Conservation (phyloP, 1,140 invertebrate genomes). For the Euura saliciscinereae region DNA sequence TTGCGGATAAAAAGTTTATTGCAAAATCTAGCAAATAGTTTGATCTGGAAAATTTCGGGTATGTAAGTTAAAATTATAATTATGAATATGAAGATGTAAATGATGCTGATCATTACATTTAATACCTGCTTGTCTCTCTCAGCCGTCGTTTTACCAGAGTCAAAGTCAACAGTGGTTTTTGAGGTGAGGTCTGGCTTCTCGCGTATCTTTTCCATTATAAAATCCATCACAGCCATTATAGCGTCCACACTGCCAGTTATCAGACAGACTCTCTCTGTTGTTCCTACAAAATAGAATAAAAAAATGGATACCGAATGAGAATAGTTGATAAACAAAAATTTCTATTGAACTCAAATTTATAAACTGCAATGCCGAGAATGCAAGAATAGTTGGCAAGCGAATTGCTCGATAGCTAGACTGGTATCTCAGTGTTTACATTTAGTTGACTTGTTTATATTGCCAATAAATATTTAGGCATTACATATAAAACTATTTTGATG, state of each 20-base stretch:
- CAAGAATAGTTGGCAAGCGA: background rate
- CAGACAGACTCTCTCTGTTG: conserved; percentile 94
- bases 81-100: conserved; percentile 14
- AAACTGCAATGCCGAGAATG: too few relatives aligned
- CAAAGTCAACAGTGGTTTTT: conserved; percentile 73
- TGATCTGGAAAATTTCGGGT: too few relatives aligned
- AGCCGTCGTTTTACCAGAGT: conserved; percentile 73
- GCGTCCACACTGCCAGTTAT: conserved; percentile 94
- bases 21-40: too few relatives aligned
- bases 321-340: too few relatives aligned
- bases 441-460: background rate
- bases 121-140: conserved; percentile 80
- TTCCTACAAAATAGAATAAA: conserved; percentile 71
- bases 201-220: conserved; percentile 97
- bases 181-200: conserved; percentile 94
- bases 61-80: conserved; percentile 10
- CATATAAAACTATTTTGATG: background rate
- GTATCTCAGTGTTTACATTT: background rate
- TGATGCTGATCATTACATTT: conserved; percentile 22
- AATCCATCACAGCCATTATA: conserved; percentile 92
- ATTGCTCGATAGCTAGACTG: background rate
- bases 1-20: too few relatives aligned
- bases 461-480: background rate
- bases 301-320: background rate
- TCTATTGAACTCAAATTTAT: too few relatives aligned